Evolutionary conservation across 2,888 invertebrate genomes (phyloP).

Genomic region (Allygus modestus): DNA sequence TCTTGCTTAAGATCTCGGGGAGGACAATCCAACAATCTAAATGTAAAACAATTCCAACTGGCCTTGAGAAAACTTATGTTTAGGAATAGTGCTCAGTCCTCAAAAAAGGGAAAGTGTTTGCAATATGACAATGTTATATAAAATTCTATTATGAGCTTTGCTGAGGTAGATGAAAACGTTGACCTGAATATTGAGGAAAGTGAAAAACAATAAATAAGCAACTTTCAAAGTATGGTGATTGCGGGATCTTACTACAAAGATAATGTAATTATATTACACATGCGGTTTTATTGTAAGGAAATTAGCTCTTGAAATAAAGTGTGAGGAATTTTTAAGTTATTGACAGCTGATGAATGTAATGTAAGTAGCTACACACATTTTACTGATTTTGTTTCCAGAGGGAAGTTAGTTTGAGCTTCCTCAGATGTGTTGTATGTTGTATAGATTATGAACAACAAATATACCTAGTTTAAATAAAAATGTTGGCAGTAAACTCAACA

Average conservation of each 20-base stretch:
- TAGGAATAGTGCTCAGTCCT: neutral
- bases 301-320: neutral
- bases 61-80: slow-evolving; percentile 44
- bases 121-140: neutral
- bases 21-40: neutral
- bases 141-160: neutral
- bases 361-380: neutral
- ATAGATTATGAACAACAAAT: neutral
- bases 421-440: neutral
- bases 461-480: neutral
- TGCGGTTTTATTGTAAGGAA: neutral
- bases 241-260: neutral
- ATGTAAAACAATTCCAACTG: slow-evolving; percentile 21
- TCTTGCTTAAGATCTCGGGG: neutral
- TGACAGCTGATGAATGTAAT: neutral
- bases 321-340: neutral
- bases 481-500: neutral
- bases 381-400: neutral
- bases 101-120: neutral
- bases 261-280: neutral
- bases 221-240: neutral
- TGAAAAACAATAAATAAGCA: neutral
- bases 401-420: neutral
- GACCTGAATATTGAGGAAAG: neutral
- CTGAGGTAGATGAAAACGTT: neutral